A percentile compares a stretch with the other conserved stretches of the same genome.
Evolutionary conservation across 92 coral and sea anemone species (phyloP).

Genomic region (Heliopora coerulea): DNA sequence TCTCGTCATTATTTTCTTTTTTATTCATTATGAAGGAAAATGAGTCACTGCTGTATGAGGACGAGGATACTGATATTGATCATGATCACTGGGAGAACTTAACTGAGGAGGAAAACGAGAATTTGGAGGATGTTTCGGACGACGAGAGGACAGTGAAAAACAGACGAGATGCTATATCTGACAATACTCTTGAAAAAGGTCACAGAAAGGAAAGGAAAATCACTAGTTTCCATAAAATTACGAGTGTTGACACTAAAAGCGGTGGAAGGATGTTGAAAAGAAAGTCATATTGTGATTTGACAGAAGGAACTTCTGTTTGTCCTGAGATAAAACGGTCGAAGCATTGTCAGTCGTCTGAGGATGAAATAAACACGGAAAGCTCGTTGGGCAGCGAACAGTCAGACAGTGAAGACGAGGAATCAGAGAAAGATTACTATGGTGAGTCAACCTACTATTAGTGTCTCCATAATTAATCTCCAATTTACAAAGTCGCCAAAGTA

Average conservation of each 20-base stretch:
- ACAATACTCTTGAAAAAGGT: slow-evolving; percentile 17
- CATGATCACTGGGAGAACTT: slow-evolving; percentile 2
- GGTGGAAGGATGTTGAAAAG: slow-evolving; percentile 34
- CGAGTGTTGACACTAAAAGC: slow-evolving; percentile 5
- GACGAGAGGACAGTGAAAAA: slow-evolving; percentile 28
- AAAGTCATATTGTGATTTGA: not conserved
- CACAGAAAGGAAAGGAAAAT: not conserved
- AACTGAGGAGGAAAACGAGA: slow-evolving; percentile 28
- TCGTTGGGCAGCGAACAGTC: slow-evolving; percentile 21
- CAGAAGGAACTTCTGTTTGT: not conserved
- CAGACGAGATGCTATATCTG: slow-evolving; percentile 24
- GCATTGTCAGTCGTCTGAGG: not conserved
- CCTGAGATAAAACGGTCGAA: not conserved
- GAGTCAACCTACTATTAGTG: not conserved
- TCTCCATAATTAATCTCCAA: too few relatives aligned
- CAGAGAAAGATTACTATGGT: too few relatives aligned
- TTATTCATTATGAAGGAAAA: not conserved
- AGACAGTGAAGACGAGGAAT: slow-evolving; percentile 9
- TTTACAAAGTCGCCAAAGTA: too few relatives aligned
- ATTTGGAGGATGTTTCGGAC: slow-evolving; percentile 38
- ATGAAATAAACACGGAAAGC: not conserved
- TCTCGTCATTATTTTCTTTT: not conserved
- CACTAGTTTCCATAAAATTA: too few relatives aligned
- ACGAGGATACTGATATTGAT: not conserved
- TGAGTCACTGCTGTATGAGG: not conserved